Evolutionary conservation across 2,797 vertebrate genomes (phyloP).

Genomic region (Sphenodon punctatus): DNA sequence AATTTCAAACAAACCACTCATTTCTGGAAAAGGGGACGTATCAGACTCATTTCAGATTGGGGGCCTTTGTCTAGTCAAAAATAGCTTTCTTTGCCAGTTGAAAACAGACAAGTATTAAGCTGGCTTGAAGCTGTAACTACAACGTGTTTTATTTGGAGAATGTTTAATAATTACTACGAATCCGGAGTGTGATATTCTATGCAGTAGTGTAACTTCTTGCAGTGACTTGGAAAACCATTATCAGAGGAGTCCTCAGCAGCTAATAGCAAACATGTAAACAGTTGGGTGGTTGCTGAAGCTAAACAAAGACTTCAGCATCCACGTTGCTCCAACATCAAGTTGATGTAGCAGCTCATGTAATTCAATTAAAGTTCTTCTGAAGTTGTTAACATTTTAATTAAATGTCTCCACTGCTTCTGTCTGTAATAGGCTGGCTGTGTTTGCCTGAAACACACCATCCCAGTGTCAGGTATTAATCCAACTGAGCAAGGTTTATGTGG

Average conservation of each 20-base stretch:
- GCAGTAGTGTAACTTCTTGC: neutral
- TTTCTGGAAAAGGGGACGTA: neutral
- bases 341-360: neutral
- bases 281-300: neutral
- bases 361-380: neutral
- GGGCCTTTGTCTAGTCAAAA: neutral
- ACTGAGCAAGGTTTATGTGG: neutral
- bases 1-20: neutral
- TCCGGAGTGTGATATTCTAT: neutral
- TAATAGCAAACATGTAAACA: neutral
- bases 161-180: neutral
- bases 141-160: neutral
- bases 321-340: neutral
- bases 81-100: neutral
- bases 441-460: neutral
- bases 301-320: neutral
- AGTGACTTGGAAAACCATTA: neutral
- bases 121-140: neutral
- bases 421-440: neutral
- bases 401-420: neutral
- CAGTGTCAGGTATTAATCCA: neutral
- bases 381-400: neutral
- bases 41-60: neutral
- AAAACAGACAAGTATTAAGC: neutral
- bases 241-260: neutral